Conservation (phyloP, 2,888 invertebrate genomes). For the Himalopsyche anomala region DNA sequence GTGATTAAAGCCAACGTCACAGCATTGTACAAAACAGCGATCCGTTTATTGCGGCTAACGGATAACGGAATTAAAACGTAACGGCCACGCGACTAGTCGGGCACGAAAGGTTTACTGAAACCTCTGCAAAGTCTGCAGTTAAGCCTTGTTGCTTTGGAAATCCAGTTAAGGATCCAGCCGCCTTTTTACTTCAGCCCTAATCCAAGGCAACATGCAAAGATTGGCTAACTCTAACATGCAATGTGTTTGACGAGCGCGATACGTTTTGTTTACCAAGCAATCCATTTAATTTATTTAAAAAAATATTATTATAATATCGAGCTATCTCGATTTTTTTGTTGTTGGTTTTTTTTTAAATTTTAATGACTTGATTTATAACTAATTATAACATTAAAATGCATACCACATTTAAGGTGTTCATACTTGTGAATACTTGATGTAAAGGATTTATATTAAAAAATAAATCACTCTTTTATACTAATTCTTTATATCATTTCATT, state of each 20-base stretch:
- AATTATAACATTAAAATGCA: too few species aligned
- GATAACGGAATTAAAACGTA: constrained; percentile 21
- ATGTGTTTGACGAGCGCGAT: background rate
- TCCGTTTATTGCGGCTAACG: constrained; percentile 16
- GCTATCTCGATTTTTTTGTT: too few species aligned
- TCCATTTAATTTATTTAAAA: background rate
- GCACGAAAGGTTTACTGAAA: constrained; percentile 11
- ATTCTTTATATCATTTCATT: too few species aligned
- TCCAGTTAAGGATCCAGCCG: constrained; percentile 50
- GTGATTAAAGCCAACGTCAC: constrained; percentile 31
- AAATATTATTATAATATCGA: too few species aligned
- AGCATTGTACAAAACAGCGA: constrained; percentile 26
- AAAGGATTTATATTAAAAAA: too few species aligned
- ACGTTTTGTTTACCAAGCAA: background rate
- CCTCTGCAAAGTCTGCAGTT: constrained; percentile 44
- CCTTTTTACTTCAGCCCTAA: constrained; percentile 46
- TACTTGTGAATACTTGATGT: too few species aligned
- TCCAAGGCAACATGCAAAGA: constrained; percentile 58
- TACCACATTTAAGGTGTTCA: too few species aligned
- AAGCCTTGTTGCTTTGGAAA: constrained; percentile 46
- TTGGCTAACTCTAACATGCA: constrained; percentile 44
- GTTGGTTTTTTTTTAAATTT: too few species aligned
- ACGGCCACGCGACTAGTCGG: background rate
- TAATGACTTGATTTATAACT: too few species aligned
- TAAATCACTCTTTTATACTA: too few species aligned